Conservation (phyloP, 2,888 invertebrate species). For the Arenicola marina region DNA sequence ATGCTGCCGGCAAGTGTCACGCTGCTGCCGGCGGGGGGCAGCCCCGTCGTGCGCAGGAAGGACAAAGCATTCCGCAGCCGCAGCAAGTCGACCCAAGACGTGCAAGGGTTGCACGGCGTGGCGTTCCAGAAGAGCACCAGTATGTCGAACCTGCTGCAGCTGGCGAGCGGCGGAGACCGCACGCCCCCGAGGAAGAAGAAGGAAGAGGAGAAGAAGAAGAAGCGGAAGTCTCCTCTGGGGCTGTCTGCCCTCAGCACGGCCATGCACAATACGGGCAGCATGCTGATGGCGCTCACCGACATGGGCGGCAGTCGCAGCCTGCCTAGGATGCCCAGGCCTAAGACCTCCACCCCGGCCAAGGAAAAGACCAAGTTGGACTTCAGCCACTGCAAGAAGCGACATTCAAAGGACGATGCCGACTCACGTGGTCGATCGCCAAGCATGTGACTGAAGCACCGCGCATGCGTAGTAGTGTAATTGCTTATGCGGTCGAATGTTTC, state of each 20-base stretch:
- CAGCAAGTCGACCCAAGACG: not conserved
- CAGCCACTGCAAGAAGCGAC: too few relatives aligned
- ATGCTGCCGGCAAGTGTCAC: not conserved
- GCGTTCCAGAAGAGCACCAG: not conserved
- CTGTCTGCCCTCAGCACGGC: not conserved
- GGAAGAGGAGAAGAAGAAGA: not conserved
- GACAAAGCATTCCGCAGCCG: not conserved
- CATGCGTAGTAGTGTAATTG: too few relatives aligned
- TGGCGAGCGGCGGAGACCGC: not conserved
- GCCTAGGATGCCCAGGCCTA: too few relatives aligned
- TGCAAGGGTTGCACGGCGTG: not conserved
- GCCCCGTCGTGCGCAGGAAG: not conserved
- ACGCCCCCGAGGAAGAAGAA: not conserved
- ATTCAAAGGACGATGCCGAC: too few relatives aligned
- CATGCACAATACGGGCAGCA: not conserved
- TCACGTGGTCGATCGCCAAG: too few relatives aligned
- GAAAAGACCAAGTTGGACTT: too few relatives aligned
- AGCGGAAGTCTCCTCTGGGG: not conserved
- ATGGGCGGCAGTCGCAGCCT: not conserved
- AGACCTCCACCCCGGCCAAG: too few relatives aligned
- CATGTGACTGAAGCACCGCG: too few relatives aligned
- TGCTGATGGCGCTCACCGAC: slow-evolving; percentile 1
- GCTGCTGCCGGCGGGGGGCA: not conserved
- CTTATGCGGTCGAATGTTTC: too few relatives aligned
- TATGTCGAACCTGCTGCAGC: too few relatives aligned